Evolutionary conservation across 2,113 vertebrate genomes (phyloP), one percentile per base, ranked within the genome.

Genomic region (Gasterosteus nipponicus): DNA sequence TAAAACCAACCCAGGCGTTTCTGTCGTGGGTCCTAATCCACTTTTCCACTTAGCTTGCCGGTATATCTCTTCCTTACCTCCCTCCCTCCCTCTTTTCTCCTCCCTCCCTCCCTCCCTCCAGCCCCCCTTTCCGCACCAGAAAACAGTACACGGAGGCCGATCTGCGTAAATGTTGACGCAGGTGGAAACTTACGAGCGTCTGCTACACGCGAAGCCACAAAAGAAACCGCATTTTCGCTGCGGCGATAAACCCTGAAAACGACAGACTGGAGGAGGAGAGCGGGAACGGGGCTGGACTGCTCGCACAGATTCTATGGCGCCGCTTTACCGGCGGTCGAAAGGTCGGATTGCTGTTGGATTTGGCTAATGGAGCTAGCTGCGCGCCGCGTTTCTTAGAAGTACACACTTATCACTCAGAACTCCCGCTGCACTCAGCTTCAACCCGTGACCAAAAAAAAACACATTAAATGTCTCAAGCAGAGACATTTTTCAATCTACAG

Each of bases 11-110:
- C 80, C 80, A 73, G 88, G 89, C 80, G 53, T 88, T 89, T 87
- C 85, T 89, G 86, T 82, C 86, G 86, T 84, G 87, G 84, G 86
- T 81, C 79, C 80, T 91, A 87, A 93, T 92, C 89, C 87, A 89
- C 85, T 91, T 91, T 91, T 85, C 86, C 87, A 91, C 89, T 89
- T 82, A 86, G 84, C 84, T 57, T 42, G 86, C 87, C 57, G 35
- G 81, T 88, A 64, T 84, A 83, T 86, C 73, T 87, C 83, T 44
- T 69, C 62, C 76, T 71, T 70, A 54, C 71, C 65, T 56, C 39
- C 39, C 19, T 26, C 41, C 7, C 29, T 19, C 22, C 49, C 4
- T 38, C 22, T 31, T 4, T 7, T 31, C 31, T 31, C 16, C 35
- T 54, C 44, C 26, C 33, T 42, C 80, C 11, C 58, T 41, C 54